Base-by-base conservation (phyloP, 2,797 vertebrate genomes). In the Malacoctenus gilli region DNA sequence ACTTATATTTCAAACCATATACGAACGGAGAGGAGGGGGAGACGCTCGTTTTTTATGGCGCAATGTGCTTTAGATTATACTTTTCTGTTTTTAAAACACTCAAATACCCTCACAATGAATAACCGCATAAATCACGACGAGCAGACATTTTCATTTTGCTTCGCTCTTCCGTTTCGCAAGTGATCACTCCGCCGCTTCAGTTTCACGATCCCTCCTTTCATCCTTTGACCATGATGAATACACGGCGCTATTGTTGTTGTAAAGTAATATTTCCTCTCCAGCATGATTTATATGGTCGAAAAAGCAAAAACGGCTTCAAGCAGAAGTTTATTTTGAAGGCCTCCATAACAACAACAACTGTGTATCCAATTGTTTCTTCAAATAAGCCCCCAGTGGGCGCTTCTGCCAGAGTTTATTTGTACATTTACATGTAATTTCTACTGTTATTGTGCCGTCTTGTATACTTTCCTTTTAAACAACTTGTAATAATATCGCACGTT, bases 1-100 rank as follows among this genome's bases (percentile, higher is more conserved):
- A 43, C 52, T 52, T 52, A 23, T 55, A 54, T 30, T 8, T 55
- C 44, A 40, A 22, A 28, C 49, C 21, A 42, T 20, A n/a, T n/a
- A n/a, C n/a, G n/a, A n/a, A n/a, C n/a, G n/a, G n/a, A 42, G 32
- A 3, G 18, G 41, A 22, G 22, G 23, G 48, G 44, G 37, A 56
- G 1, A 28, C 9, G 25, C 25, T 28, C 25, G 2, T 7, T 32
- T n/a, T 22, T 54, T 13, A 14, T 2, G 34, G 30, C 7, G 38
- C 3, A 23, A 15, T 22, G 28, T 5, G 18, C 15, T 70, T 63
- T 46, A 31, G 60, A 39, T n/a, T 49, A 4, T 15, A 15, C 11
- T 25, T 23, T n/a, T 18, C 25, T 28, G 10, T 22, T 21, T 36
- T 40, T 40, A 36, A 12, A 20, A 12, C 12, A 11, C 4, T 18